Evolutionary conservation across 2,797 vertebrate species (phyloP), one percentile per base, ranked within the genome.

Genomic region (Botia almorhae): DNA sequence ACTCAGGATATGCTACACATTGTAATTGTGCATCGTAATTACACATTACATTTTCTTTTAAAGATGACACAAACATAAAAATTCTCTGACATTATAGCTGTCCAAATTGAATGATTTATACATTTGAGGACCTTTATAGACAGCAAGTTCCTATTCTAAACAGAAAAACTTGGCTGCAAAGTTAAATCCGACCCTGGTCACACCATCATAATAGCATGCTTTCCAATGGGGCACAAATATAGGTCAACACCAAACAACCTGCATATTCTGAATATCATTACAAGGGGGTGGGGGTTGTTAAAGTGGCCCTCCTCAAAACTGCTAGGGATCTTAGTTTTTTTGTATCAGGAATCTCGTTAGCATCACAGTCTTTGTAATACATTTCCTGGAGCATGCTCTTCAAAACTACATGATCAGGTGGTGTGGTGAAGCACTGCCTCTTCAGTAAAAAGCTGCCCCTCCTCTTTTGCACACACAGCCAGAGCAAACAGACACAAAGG

Each of bases 181-280:
- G 43, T 11, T 46, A 46, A 46, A 46, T 11, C 43, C 10, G n/a
- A 69, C 29, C 16, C 55, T 51, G 73, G 60, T 67, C 76, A 26
- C 16, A 71, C 11, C 72, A 56, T 21, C 33, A 17, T 21, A 16
- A n/a, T 23, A 63, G 61, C 68, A 81, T 13, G 71, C 48, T 70
- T 50, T 65, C 68, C 43, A 67, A 50, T 60, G 50, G 11, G 76
- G 69, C 64, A 50, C 17, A 80, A 84, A 87, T 85, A 76, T 87
- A 85, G 86, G 84, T 82, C 84, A 85, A 55, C 60, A 80, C 69
- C 80, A 82, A 80, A 69, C 55, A 36, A 48, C 78, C n/a, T 82
- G 78, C 65, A 81, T 85, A 39, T 67, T 85, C 56, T 72, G 81
- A 78, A 79, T 78, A 51, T 56, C 67, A 83, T 74, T 85, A 78